A percentile compares a stretch with the other conserved stretches of the same genome.
Conservation (phyloP, 2,888 invertebrate species). For the Miltochrista miniata region DNA sequence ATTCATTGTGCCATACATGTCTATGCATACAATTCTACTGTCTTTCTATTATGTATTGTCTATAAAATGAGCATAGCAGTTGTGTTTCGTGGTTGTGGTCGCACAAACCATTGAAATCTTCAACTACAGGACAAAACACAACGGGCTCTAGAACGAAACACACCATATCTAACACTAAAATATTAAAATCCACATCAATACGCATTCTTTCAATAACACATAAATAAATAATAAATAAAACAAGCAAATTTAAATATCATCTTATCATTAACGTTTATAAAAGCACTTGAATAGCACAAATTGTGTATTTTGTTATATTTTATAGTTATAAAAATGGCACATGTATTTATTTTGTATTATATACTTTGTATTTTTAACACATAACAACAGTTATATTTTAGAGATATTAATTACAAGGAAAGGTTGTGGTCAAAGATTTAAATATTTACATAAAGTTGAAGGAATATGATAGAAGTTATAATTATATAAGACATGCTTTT, state of each 20-base stretch:
- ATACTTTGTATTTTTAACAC: slow-evolving; percentile 64
- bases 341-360: slow-evolving; percentile 60
- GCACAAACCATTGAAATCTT: slow-evolving; percentile 24
- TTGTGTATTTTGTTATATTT: slow-evolving; percentile 54
- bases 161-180: slow-evolving; percentile 47
- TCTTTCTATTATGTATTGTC: slow-evolving; percentile 27
- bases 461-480: slow-evolving; percentile 49
- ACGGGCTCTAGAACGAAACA: slow-evolving; percentile 39
- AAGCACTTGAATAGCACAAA: slow-evolving; percentile 80
- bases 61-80: slow-evolving; percentile 34
- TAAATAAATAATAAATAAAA: slow-evolving; percentile 55
- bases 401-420: slow-evolving; percentile 52
- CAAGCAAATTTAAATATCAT: slow-evolving; percentile 83
- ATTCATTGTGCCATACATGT: slow-evolving; percentile 34
- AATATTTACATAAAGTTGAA: slow-evolving; percentile 72
- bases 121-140: slow-evolving; percentile 47
- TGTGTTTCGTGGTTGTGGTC: slow-evolving; percentile 33
- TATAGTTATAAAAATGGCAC: slow-evolving; percentile 70
- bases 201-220: slow-evolving; percentile 57
- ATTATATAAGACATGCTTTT: slow-evolving; percentile 54
- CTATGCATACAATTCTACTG: slow-evolving; percentile 36
- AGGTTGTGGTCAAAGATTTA: slow-evolving; percentile 57
- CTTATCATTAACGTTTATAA: slow-evolving; percentile 66
- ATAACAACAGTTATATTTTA: slow-evolving; percentile 60
- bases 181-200: slow-evolving; percentile 51